Conservation (phyloP, 2,113 vertebrate genomes). For the Coryphaenoides rupestris region DNA sequence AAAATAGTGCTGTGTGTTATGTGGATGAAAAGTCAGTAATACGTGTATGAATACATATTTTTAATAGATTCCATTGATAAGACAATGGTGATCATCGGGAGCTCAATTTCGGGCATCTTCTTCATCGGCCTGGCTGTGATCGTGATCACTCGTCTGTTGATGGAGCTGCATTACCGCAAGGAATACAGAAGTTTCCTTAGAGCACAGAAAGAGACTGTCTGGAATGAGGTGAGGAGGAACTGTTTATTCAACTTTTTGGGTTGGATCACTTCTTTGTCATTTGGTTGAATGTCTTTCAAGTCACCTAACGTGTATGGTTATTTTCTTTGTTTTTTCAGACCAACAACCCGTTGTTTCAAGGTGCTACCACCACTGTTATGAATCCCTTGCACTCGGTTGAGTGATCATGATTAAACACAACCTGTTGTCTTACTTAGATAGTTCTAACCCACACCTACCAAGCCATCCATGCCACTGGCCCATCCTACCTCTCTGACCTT, state of each 20-base stretch:
- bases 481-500: too few relatives aligned
- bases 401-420: not conserved
- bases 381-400: conserved; percentile 61
- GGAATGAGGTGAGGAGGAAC: conserved; percentile 66
- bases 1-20: too few relatives aligned
- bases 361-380: conserved; percentile 67
- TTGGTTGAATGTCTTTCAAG: not conserved
- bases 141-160: conserved; percentile 50
- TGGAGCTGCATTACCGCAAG: conserved; percentile 68
- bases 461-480: too few relatives aligned
- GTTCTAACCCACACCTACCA: too few relatives aligned
- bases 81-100: conserved; percentile 49
- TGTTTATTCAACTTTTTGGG: not conserved
- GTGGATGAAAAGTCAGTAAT: too few relatives aligned
- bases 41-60: too few relatives aligned
- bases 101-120: conserved; percentile 59
- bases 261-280: not conserved
- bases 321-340: conserved; percentile 42
- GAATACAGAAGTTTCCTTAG: conserved; percentile 69
- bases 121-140: conserved; percentile 66
- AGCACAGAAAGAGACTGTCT: conserved; percentile 48
- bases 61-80: conserved; percentile 39
- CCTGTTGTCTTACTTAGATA: not conserved
- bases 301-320: not conserved
- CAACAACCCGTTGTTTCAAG: conserved; percentile 72